phyloP scores from a whole-genome alignment of 2,797 vertebrate genomes.

The Aphelocoma californica region DNA sequence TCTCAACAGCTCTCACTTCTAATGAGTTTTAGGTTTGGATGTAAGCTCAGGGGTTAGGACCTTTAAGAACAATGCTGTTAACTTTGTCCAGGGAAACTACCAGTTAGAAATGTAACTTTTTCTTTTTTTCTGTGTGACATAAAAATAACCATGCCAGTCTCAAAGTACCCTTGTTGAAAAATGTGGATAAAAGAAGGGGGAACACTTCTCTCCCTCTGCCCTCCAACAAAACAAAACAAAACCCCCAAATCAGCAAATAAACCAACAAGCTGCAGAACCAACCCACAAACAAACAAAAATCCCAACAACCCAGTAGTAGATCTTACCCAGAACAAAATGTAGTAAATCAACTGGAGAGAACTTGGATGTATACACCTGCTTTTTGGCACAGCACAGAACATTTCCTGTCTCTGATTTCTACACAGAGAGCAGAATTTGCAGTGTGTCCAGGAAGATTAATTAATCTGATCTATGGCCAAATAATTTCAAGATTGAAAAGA shows the following conservation, averaged over 20 bases:
- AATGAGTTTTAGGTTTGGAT: neutral
- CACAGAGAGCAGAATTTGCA: neutral
- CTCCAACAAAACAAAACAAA: neutral
- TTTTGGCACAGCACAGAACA: neutral
- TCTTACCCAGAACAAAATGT: neutral
- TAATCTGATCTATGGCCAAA: neutral
- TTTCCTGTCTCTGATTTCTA: neutral
- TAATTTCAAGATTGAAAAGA: neutral
- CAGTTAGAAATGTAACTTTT: neutral
- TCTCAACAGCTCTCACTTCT: neutral
- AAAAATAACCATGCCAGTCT: neutral
- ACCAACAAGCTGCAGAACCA: neutral
- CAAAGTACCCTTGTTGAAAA: neutral
- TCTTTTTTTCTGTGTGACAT: neutral
- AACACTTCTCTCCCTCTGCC: rapidly evolving
- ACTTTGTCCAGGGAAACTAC: neutral
- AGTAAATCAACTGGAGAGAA: neutral
- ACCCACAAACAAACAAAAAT: neutral
- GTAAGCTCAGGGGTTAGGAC: neutral
- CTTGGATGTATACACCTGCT: neutral
- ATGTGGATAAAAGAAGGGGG: neutral
- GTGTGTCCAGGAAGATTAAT: neutral
- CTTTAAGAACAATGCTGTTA: neutral
- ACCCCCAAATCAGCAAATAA: neutral
- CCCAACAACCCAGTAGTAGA: neutral